phyloP scores from a whole-genome alignment of 35 echinoderm and acorn worm species.

The Stichopus chloronotus region DNA sequence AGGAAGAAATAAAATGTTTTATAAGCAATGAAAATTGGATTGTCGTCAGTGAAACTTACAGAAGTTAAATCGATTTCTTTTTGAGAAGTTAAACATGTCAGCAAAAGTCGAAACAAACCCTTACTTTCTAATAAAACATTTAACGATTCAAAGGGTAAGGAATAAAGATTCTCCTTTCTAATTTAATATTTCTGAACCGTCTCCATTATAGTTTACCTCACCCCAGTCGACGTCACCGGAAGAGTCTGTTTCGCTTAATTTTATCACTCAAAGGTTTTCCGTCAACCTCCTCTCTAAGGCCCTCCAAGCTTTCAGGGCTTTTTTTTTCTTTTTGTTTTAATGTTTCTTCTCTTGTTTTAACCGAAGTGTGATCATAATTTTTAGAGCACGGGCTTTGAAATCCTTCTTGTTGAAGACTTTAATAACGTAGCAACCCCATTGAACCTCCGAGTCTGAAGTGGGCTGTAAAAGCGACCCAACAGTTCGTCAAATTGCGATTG shows the following conservation, averaged over 20 bases:
- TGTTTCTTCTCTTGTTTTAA: neutral
- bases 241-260: constrained; percentile 17
- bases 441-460: constrained; percentile 43
- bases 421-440: constrained; percentile 41
- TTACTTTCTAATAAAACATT: too few relatives aligned
- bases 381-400: constrained; percentile 14
- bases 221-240: constrained; percentile 25
- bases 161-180: too few relatives aligned
- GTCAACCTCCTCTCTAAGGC: constrained; percentile 11
- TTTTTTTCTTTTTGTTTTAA: neutral
- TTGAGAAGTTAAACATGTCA: too few relatives aligned
- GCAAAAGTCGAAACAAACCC: too few relatives aligned
- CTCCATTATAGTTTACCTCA: too few relatives aligned
- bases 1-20: too few relatives aligned
- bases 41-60: too few relatives aligned
- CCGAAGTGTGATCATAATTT: constrained; percentile 34
- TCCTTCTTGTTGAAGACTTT: neutral
- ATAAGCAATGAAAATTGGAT: too few relatives aligned
- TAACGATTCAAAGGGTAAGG: too few relatives aligned
- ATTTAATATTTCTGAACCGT: too few relatives aligned
- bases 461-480: constrained; percentile 51
- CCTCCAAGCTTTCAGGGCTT: constrained; percentile 20
- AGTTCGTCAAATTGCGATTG: constrained; percentile 47
- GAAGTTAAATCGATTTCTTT: too few relatives aligned
- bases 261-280: constrained; percentile 24